Evolutionary conservation across 2,797 vertebrate genomes (phyloP).

Genomic region (Enteromius afrohamiltoni): DNA sequence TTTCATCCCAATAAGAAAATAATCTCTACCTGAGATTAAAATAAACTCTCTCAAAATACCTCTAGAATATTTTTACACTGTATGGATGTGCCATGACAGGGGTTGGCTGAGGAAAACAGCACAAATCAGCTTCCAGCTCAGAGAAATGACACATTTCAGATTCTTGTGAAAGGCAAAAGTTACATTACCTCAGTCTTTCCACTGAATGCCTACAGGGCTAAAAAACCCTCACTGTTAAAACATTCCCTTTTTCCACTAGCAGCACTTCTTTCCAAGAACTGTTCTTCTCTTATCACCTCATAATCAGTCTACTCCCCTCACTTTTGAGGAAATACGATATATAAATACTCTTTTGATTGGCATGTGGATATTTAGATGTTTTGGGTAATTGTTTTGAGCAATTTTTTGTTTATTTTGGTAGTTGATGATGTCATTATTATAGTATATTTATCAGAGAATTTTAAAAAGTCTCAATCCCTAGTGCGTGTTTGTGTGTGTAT

Average conservation of each 20-base stretch:
- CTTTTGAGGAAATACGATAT: not conserved
- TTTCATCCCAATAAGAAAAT: not conserved
- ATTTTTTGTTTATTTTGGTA: not conserved
- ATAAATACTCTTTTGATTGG: not conserved
- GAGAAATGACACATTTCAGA: conserved; percentile 51
- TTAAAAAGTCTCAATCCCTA: not conserved
- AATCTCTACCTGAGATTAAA: not conserved
- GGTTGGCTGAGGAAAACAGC: conserved; percentile 23
- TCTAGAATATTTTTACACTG: not conserved
- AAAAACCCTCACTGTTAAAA: conserved; percentile 47
- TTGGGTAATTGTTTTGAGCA: not conserved
- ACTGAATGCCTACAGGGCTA: conserved; percentile 70
- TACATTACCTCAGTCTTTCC: conserved; percentile 79
- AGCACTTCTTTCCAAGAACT: conserved; percentile 22
- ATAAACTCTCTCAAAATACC: not conserved
- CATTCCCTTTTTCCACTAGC: conserved; percentile 68
- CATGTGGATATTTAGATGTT: not conserved
- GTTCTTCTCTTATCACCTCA: conserved; percentile 29
- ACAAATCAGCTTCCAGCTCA: conserved; percentile 22
- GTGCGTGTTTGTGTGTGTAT: no score
- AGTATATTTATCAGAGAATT: not conserved
- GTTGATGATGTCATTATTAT: not conserved
- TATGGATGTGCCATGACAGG: conserved; percentile 27
- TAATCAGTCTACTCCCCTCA: not conserved
- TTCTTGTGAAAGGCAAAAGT: conserved; percentile 65